Conservation (phyloP, 1,140 invertebrate species). For the Zaprionus gabonicus region DNA sequence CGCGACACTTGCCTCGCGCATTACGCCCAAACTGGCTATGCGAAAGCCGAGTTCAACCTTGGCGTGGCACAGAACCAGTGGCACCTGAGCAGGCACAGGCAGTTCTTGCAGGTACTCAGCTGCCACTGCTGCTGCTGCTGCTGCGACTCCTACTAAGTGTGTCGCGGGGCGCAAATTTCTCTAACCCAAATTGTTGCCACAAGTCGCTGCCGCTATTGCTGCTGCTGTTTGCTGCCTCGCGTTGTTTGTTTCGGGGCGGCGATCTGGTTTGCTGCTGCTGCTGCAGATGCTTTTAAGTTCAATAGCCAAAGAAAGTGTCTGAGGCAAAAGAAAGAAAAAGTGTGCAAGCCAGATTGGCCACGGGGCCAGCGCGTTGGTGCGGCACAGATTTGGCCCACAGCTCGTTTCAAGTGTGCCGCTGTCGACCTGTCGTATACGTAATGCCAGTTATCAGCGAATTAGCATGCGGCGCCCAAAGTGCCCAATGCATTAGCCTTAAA, state of each 20-base stretch:
- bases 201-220: slow-evolving; percentile 10
- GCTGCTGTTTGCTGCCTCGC: not conserved
- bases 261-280: slow-evolving; percentile 20
- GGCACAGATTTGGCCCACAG: slow-evolving; percentile 55
- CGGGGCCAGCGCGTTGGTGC: slow-evolving; percentile 18
- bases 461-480: slow-evolving; percentile 9
- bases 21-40: slow-evolving; percentile 64
- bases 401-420: not conserved
- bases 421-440: slow-evolving; percentile 63
- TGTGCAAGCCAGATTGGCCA: slow-evolving; percentile 48
- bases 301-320: slow-evolving; percentile 80
- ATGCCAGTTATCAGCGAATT: slow-evolving; percentile 70
- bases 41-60: slow-evolving; percentile 61
- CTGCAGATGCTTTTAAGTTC: slow-evolving; percentile 73
- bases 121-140: not conserved
- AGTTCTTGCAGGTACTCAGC: slow-evolving; percentile 21
- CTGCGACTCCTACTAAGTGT: slow-evolving; percentile 51
- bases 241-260: slow-evolving; percentile 9
- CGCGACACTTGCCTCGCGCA: slow-evolving; percentile 67
- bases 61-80: slow-evolving; percentile 59
- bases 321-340: slow-evolving; percentile 75
- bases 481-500: slow-evolving; percentile 43
- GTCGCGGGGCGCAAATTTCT: slow-evolving; percentile 80
- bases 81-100: slow-evolving; percentile 13
- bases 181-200: slow-evolving; percentile 76